Conservation (phyloP, 2,113 vertebrate genomes). For the Myotis lucifugus region DNA sequence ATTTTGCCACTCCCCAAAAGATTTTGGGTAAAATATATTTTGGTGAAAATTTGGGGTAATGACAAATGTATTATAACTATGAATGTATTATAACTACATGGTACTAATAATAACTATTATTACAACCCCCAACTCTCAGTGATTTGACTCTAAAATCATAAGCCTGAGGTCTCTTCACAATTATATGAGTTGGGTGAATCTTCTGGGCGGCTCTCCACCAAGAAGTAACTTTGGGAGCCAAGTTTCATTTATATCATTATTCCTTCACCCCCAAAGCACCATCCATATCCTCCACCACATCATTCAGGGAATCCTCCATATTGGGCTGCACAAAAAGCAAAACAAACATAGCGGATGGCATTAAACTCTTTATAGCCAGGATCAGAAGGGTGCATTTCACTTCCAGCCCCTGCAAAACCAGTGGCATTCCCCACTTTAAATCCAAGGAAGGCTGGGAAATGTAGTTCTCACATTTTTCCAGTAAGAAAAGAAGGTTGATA, state of each 20-base stretch:
- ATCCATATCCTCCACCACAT: background rate
- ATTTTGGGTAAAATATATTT: background rate
- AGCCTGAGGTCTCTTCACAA: background rate
- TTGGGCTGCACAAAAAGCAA: background rate
- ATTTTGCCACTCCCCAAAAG: background rate
- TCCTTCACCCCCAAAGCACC: rapidly evolving
- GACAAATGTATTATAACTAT: background rate
- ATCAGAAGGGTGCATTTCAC: background rate
- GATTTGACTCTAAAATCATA: background rate
- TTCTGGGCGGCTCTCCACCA: background rate
- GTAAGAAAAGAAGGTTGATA: background rate
- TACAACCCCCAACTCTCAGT: background rate
- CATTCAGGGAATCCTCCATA: background rate
- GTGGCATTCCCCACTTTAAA: background rate
- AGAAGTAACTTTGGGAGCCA: background rate
- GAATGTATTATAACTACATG: background rate
- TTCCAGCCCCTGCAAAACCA: background rate
- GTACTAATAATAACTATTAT: background rate
- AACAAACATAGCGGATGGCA: background rate
- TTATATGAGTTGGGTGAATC: background rate
- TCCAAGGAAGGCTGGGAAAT: background rate
- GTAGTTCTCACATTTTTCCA: background rate
- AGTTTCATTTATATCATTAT: background rate
- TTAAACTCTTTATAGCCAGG: background rate
- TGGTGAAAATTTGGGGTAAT: background rate